Evolutionary conservation across 2,797 vertebrate genomes (phyloP).

Genomic region (Parauchenoglanis punctatus): DNA sequence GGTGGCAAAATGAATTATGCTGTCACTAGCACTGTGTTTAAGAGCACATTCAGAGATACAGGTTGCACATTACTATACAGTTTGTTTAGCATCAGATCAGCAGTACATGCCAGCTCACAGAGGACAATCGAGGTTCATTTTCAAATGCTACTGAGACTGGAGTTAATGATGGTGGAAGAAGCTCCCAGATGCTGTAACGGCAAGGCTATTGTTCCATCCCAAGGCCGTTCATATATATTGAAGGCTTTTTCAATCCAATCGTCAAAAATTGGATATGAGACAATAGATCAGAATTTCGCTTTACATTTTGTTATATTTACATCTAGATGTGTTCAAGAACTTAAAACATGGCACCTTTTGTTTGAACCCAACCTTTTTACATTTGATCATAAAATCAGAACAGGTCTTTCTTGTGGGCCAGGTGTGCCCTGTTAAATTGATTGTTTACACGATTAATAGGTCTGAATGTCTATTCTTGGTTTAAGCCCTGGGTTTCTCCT

Average conservation of each 20-base stretch:
- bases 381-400: background rate
- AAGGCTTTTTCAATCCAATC: too few relatives aligned
- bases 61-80: background rate
- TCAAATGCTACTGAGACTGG: background rate
- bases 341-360: background rate
- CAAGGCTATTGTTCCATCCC: too few relatives aligned
- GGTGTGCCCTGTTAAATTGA: background rate
- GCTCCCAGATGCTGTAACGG: background rate
- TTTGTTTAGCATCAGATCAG: background rate
- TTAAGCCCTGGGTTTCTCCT: background rate
- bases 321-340: background rate
- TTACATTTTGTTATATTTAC: background rate
- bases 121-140: background rate
- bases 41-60: background rate
- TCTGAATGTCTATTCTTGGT: background rate
- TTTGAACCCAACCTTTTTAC: background rate
- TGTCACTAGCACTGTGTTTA: background rate
- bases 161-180: background rate
- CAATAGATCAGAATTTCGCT: background rate
- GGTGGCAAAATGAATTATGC: slow-evolving; percentile 3
- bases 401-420: background rate
- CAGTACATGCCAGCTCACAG: background rate
- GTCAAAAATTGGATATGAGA: too few relatives aligned
- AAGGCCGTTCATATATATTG: too few relatives aligned
- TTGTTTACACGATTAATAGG: background rate